These are phyloP conservation scores for Kryptolebias marmoratus DNA, from an alignment of 2,113 vertebrate genomes.

Conservation along the genomic window DNA sequence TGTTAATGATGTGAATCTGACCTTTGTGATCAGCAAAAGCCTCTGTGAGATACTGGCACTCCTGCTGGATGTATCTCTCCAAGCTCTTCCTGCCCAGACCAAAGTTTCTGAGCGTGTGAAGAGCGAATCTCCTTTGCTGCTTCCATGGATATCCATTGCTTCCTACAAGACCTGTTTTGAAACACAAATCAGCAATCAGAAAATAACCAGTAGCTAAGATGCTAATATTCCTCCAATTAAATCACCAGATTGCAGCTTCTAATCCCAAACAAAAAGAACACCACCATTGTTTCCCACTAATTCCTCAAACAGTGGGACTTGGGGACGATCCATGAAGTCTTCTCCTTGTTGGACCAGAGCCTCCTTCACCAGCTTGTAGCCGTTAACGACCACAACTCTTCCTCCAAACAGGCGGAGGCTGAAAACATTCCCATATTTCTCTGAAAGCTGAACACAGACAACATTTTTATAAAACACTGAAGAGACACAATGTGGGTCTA, in stretches of 20 bases:
- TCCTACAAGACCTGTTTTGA: conserved; percentile 64
- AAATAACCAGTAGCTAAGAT: too few relatives aligned
- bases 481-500: too few relatives aligned
- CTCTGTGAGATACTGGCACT: conserved; percentile 72
- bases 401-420: conserved; percentile 19
- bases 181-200: not conserved
- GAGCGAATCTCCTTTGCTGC: conserved; percentile 81
- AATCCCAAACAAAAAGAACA: not conserved
- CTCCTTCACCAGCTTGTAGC: conserved; percentile 79
- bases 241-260: too few relatives aligned
- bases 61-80: conserved; percentile 83
- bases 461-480: too few relatives aligned
- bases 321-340: conserved; percentile 66
- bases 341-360: conserved; percentile 77
- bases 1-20: conserved; percentile 17
- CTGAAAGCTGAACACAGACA: conserved; percentile 57
- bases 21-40: conserved; percentile 77
- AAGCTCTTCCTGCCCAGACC: conserved; percentile 81
- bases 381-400: conserved; percentile 58
- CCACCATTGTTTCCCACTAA: conserved; percentile 62
- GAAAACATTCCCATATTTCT: conserved; percentile 79
- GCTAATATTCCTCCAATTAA: too few relatives aligned
- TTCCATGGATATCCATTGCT: conserved; percentile 77
- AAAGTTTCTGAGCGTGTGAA: conserved; percentile 83
- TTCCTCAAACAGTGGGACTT: not conserved